phyloP scores from a whole-genome alignment of 92 coral and sea anemone genomes.

The Micromussa lordhowensis region DNA sequence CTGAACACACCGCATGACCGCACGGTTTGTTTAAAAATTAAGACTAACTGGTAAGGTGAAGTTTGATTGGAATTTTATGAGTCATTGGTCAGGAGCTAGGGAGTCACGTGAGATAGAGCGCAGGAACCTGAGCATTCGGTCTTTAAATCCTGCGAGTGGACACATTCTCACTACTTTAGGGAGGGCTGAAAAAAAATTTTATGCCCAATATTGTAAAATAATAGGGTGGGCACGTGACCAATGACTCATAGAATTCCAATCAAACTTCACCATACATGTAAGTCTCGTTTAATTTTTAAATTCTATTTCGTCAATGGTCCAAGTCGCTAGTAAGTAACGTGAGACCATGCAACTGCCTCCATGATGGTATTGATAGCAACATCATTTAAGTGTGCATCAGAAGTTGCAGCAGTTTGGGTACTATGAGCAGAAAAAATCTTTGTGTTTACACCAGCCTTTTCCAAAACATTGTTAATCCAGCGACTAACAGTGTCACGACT shows the following conservation, averaged over 20 bases:
- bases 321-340: too few species aligned
- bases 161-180: background rate
- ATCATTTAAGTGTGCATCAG: background rate
- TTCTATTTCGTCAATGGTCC: too few species aligned
- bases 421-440: constrained; percentile 21
- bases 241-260: too few species aligned
- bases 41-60: too few species aligned
- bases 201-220: background rate
- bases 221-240: constrained; percentile 35
- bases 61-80: too few species aligned
- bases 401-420: background rate
- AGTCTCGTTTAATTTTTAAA: too few species aligned
- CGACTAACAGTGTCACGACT: constrained; percentile 25
- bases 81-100: too few species aligned
- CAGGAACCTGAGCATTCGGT: constrained; percentile 29
- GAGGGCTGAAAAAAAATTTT: background rate
- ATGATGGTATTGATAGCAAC: constrained; percentile 10
- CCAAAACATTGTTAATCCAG: too few species aligned
- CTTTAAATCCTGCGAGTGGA: constrained; percentile 37
- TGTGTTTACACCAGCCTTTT: background rate
- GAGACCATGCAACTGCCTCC: constrained; percentile 1
- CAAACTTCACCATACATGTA: too few species aligned
- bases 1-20: too few species aligned
- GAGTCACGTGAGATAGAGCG: constrained; percentile 18
- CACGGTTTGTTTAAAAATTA: too few species aligned